A percentile compares a stretch with the other conserved stretches of the same genome.
Conservation (phyloP, 2,888 invertebrate species). For the Phanerotoma sp. region DNA sequence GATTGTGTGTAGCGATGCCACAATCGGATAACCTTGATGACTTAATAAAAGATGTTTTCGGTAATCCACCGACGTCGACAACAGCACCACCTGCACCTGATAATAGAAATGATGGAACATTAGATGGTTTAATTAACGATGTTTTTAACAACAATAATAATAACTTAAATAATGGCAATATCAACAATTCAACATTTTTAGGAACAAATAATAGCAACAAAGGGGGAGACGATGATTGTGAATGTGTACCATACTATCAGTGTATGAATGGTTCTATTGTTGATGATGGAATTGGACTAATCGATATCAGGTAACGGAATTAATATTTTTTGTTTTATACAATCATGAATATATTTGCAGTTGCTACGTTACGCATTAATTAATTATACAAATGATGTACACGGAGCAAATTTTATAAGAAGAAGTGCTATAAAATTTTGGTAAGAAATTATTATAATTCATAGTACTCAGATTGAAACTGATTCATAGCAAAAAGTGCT, state of each 20-base stretch:
- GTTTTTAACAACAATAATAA: conserved; percentile 9
- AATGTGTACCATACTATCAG: conserved; percentile 76
- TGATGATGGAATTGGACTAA: conserved; percentile 70
- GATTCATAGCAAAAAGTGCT: no score
- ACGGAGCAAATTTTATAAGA: no score
- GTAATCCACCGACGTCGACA: not conserved
- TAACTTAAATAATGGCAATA: not conserved
- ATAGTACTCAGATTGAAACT: no score
- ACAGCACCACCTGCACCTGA: not conserved
- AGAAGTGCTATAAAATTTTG: no score
- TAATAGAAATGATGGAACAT: conserved; percentile 1
- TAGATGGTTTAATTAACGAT: conserved; percentile 15
- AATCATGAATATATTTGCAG: no score
- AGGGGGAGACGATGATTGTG: conserved; percentile 56
- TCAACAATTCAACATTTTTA: conserved; percentile 18
- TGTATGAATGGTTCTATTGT: conserved; percentile 69
- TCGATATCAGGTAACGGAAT: conserved; percentile 70
- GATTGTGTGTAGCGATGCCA: not conserved
- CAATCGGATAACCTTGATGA: conserved; percentile 3
- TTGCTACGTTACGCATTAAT: no score
- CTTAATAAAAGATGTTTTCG: not conserved
- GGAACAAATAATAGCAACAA: conserved; percentile 19
- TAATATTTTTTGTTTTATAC: not conserved
- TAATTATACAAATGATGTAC: no score
- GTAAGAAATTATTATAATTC: no score